These are phyloP conservation scores for Gonioctena quinquepunctata DNA, from an alignment of 1,140 invertebrate species.

Conservation along the genomic window DNA sequence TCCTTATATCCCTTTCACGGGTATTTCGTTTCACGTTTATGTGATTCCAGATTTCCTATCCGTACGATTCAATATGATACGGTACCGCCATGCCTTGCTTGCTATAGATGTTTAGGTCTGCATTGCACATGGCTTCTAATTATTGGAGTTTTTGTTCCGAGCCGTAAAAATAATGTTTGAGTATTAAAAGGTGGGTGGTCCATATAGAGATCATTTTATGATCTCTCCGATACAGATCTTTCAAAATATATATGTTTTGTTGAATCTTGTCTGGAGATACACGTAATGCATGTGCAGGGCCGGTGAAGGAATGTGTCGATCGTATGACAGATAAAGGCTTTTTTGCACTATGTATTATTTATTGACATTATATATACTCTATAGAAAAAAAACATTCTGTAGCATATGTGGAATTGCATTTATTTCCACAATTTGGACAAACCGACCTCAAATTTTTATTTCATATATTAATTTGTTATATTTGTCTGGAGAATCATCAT, in stretches of 20 bases:
- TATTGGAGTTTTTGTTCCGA: slow-evolving; percentile 29
- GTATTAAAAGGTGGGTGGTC: slow-evolving; percentile 29
- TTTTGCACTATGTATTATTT: too few relatives aligned
- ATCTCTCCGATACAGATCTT: slow-evolving; percentile 34
- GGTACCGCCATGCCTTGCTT: too few relatives aligned
- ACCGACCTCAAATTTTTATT: too few relatives aligned
- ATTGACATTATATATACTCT: too few relatives aligned
- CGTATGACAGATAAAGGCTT: too few relatives aligned
- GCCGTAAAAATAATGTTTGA: slow-evolving; percentile 30
- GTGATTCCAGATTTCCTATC: not conserved
- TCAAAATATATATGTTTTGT: slow-evolving; percentile 26
- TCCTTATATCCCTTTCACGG: not conserved
- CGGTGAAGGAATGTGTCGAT: too few relatives aligned
- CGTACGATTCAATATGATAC: not conserved
- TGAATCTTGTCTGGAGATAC: not conserved
- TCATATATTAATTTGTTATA: too few relatives aligned
- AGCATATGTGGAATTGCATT: too few relatives aligned
- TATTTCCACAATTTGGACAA: too few relatives aligned
- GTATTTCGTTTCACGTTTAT: not conserved
- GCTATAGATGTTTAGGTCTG: slow-evolving; percentile 19
- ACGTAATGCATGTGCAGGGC: not conserved
- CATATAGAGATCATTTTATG: slow-evolving; percentile 27
- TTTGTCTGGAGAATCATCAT: too few relatives aligned
- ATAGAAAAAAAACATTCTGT: too few relatives aligned
- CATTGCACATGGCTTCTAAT: slow-evolving; percentile 32